Conservation (phyloP, 2,888 invertebrate species). For the Liopterus haemorrhoidalis region DNA sequence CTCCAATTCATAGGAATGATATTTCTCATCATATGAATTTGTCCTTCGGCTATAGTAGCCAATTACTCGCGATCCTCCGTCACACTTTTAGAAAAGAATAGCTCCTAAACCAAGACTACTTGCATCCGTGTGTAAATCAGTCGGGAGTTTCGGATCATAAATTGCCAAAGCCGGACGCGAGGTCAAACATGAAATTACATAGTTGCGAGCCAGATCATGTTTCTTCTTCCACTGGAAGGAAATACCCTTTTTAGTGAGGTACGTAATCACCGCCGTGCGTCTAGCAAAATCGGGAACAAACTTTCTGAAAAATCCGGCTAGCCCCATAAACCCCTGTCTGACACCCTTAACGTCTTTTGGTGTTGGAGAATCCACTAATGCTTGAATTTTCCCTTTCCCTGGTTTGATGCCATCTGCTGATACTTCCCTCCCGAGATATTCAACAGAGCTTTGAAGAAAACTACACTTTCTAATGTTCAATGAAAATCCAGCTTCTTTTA, state of each 20-base stretch:
- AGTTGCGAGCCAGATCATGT: conserved; percentile 26
- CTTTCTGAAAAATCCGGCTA: conserved; percentile 36
- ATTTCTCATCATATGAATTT: conserved; percentile 32
- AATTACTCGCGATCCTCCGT: conserved; percentile 26
- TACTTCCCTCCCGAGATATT: conserved; percentile 35
- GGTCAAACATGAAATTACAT: conserved; percentile 25
- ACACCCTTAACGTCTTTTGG: conserved; percentile 33
- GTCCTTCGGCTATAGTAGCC: conserved; percentile 34
- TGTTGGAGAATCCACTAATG: conserved; percentile 29
- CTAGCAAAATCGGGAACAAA: conserved; percentile 31
- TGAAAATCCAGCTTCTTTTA: conserved; percentile 24
- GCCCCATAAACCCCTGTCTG: conserved; percentile 35
- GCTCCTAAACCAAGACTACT: conserved; percentile 33
- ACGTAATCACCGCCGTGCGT: conserved; percentile 31
- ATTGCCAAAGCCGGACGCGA: conserved; percentile 32
- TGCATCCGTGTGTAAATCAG: conserved; percentile 35
- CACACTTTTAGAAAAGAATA: conserved; percentile 34
- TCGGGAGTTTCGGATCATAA: conserved; percentile 29
- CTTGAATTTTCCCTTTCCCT: conserved; percentile 31
- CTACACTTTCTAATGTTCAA: conserved; percentile 27
- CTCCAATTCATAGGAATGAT: conserved; percentile 37
- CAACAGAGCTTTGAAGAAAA: conserved; percentile 29
- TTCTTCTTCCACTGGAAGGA: conserved; percentile 26
- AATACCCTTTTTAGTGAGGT: conserved; percentile 16
- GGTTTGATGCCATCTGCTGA: conserved; percentile 32